Evolutionary conservation across 2,797 vertebrate genomes (phyloP).

Genomic region (Dromococcyx pavoninus): DNA sequence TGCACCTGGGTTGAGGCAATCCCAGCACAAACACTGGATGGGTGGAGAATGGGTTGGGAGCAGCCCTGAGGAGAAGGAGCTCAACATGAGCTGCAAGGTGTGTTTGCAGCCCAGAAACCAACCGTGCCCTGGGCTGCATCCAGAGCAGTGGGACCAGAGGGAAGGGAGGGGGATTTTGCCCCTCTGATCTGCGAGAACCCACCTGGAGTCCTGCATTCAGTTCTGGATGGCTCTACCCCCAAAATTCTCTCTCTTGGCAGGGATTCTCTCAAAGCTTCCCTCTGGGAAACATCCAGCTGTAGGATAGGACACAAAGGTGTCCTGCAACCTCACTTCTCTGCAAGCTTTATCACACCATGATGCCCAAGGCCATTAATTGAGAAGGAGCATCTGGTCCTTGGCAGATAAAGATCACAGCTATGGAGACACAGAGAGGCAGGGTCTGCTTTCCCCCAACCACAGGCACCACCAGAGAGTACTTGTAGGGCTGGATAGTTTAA

Average conservation of each 20-base stretch:
- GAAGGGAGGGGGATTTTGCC: no score
- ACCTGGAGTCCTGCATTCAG: no score
- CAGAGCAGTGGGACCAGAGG: no score
- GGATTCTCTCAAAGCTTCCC: background rate
- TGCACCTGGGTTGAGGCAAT: no score
- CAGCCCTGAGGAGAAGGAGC: no score
- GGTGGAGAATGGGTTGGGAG: no score
- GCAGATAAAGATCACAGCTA: background rate
- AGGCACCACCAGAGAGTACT: background rate
- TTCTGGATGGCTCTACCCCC: no score
- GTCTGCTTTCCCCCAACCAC: background rate
- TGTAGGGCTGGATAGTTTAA: rapidly evolving
- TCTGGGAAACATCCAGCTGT: background rate
- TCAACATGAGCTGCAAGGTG: no score
- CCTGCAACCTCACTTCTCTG: background rate
- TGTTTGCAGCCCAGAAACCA: no score
- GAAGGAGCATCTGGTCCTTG: background rate
- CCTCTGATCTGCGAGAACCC: no score
- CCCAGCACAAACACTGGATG: no score
- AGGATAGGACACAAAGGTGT: background rate
- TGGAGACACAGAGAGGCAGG: background rate
- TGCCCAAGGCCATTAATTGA: background rate
- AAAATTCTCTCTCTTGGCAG: background rate
- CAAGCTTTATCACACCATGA: rapidly evolving
- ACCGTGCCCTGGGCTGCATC: no score